Evolutionary conservation across 2,797 vertebrate species (phyloP).

Genomic region (Linurgus olivaceus): DNA sequence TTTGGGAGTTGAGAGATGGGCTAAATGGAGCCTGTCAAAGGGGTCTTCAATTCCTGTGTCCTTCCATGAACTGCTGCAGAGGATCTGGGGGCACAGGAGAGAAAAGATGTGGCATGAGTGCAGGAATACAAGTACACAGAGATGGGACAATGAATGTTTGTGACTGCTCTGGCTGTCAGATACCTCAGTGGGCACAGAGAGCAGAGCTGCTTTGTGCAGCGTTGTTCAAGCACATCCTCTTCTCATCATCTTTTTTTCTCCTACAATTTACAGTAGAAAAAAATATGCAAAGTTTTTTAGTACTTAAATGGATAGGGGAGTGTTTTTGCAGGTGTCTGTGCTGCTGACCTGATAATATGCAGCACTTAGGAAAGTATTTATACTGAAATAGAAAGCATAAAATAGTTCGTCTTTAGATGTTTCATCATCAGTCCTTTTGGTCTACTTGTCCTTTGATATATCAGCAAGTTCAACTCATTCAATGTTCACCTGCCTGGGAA

Average conservation of each 20-base stretch:
- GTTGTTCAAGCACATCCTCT: background rate
- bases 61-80: background rate
- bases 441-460: background rate
- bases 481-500: background rate
- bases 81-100: background rate
- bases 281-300: background rate
- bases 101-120: background rate
- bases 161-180: background rate
- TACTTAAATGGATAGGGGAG: background rate
- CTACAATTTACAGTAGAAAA: background rate
- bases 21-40: background rate
- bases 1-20: background rate
- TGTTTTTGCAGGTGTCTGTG: background rate
- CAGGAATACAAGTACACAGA: background rate
- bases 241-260: background rate
- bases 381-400: background rate
- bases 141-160: background rate
- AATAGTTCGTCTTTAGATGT: background rate
- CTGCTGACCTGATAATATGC: background rate
- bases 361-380: background rate
- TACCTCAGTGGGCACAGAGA: background rate
- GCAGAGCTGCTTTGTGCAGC: background rate
- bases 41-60: background rate
- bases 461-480: background rate
- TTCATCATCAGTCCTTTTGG: background rate